Conservation (phyloP, 2,113 vertebrate genomes). For the Cottus gobio region DNA sequence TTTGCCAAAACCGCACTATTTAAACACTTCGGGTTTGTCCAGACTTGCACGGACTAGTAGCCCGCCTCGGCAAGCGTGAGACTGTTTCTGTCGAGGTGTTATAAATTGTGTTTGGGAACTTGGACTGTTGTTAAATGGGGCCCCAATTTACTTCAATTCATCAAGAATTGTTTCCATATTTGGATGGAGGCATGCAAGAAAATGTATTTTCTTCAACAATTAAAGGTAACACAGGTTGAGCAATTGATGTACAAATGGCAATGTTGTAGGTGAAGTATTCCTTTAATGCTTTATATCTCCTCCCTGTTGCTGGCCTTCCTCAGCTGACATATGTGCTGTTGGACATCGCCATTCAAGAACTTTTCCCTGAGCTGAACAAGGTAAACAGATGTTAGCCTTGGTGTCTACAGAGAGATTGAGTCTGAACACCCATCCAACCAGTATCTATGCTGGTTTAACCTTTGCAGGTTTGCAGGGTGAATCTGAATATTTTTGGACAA, state of each 20-base stretch:
- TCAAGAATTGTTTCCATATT: not conserved
- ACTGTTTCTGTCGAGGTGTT: too few species aligned
- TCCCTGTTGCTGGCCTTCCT: slow-evolving; percentile 46
- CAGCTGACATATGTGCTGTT: slow-evolving; percentile 96
- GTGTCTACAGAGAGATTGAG: not conserved
- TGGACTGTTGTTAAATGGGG: not conserved
- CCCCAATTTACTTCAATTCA: not conserved
- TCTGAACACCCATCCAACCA: not conserved
- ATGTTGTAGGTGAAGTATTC: not conserved
- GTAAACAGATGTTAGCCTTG: slow-evolving; percentile 74
- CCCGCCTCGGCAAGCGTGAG: too few species aligned
- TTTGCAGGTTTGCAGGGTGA: not conserved
- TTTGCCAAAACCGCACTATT: too few species aligned
- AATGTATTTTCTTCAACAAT: not conserved
- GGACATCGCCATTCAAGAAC: slow-evolving; percentile 92
- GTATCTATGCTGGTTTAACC: not conserved
- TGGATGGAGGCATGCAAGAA: not conserved
- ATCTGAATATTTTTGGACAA: not conserved
- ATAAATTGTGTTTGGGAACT: too few species aligned
- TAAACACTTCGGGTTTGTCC: too few species aligned
- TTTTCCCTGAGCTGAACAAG: slow-evolving; percentile 95
- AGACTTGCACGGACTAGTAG: too few species aligned
- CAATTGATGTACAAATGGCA: not conserved
- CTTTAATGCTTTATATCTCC: slow-evolving; percentile 10
- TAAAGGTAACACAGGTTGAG: not conserved